Percentiles rank a stretch among this genome's conserved stretches.
Evolutionary conservation across 2,797 vertebrate species (phyloP).

Genomic region (Podarcis siculus): DNA sequence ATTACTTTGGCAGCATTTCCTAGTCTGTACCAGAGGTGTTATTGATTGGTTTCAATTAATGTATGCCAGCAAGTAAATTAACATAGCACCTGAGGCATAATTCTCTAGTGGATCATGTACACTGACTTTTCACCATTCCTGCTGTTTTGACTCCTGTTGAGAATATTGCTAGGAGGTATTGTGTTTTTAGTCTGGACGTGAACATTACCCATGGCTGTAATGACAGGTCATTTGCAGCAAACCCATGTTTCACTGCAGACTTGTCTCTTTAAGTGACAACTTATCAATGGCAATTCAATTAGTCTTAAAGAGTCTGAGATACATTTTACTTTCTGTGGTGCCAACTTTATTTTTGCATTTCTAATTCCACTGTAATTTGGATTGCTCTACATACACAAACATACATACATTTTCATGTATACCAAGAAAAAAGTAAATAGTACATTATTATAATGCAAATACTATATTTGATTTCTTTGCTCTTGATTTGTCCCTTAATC

Average conservation of each 20-base stretch:
- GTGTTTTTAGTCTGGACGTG: conserved; percentile 83
- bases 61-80: conserved; percentile 81
- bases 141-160: conserved; percentile 71
- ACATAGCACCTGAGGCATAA: conserved; percentile 77
- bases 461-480: not conserved
- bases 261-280: conserved; percentile 86
- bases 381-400: no score
- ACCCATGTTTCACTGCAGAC: conserved; percentile 80
- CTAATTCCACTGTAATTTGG: conserved; percentile 61
- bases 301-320: conserved; percentile 75
- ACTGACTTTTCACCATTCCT: conserved; percentile 62
- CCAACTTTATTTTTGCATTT: conserved; percentile 71
- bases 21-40: conserved; percentile 68
- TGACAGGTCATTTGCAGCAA: conserved; percentile 83
- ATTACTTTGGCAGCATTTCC: conserved; percentile 62
- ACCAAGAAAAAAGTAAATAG: conserved; percentile 12
- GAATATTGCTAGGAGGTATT: conserved; percentile 77
- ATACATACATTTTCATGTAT: no score
- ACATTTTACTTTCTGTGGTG: conserved; percentile 64
- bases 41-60: conserved; percentile 82
- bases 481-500: not conserved
- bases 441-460: not conserved
- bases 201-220: conserved; percentile 80
- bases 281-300: conserved; percentile 91
- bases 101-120: conserved; percentile 68